Evolutionary conservation across 2,888 invertebrate genomes (phyloP).

Genomic region (Orchestes rusci): DNA sequence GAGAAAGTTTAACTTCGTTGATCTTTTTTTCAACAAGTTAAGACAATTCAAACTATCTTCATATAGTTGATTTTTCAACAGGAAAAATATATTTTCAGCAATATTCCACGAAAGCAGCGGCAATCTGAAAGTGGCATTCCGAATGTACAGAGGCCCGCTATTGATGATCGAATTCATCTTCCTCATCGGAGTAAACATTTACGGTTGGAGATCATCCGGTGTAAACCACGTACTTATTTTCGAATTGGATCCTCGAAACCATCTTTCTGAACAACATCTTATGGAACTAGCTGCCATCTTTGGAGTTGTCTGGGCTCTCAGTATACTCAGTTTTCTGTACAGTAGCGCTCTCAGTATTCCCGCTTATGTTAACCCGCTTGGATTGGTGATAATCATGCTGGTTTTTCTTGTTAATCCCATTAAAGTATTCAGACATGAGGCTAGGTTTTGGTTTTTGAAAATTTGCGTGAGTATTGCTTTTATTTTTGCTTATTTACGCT

Average conservation of each 20-base stretch:
- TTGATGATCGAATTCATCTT: conserved; percentile 69
- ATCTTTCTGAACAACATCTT: conserved; percentile 66
- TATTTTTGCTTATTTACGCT: too few species aligned
- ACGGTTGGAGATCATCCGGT: conserved; percentile 74
- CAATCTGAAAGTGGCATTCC: conserved; percentile 62
- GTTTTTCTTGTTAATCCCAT: conserved; percentile 70
- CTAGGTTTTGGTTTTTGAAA: conserved; percentile 66
- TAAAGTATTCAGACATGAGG: conserved; percentile 66
- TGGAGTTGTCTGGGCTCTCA: conserved; percentile 68
- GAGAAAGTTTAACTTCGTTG: too few species aligned
- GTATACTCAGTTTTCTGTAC: conserved; percentile 59
- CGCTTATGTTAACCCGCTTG: conserved; percentile 68
- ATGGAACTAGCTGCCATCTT: conserved; percentile 72
- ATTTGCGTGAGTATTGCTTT: conserved; percentile 48
- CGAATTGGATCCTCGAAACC: conserved; percentile 72
- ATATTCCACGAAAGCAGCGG: conserved; percentile 47
- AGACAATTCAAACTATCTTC: too few species aligned
- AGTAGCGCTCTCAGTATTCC: conserved; percentile 61
- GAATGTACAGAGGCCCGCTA: conserved; percentile 73
- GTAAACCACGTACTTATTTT: conserved; percentile 81
- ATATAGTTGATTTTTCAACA: too few species aligned
- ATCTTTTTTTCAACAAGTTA: too few species aligned
- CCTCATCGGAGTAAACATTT: conserved; percentile 72
- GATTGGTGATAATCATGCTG: conserved; percentile 59
- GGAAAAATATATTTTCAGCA: too few species aligned